Evolutionary conservation across 2,888 invertebrate species (phyloP), one percentile per base, ranked within the genome.

Genomic region (Cosmia pyralina): DNA sequence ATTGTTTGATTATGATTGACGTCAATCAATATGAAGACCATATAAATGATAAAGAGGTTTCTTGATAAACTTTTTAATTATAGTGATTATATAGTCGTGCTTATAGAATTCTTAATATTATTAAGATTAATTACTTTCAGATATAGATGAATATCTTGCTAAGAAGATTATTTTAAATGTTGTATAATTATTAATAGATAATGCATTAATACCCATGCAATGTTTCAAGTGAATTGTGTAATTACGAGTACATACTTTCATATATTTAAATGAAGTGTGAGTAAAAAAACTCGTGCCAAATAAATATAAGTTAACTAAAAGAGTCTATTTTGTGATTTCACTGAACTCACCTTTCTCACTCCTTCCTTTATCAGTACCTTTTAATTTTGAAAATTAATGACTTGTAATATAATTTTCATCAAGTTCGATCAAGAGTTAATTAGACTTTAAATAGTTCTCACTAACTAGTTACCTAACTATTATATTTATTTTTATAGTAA

Each of bases 331-430:
- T 38, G 41, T 53, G 4, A 50, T 60, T 65, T 41, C 17, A 13
- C 38, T 38, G 41, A 53, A 85, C 88, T 88, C 79, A 89, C 90
- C 88, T 46, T 83, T 83, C 22, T 84, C 77, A 66, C 77, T 85
- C 66, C 85, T 85, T 60, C 84, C 84, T 55, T 78, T 78, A 64
- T 88, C 84, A 13, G 88, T 86, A 76, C 85, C 90, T 90, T 85
- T 68, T 73, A 19, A 62, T 75, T 79, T 57, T 68, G 17, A 48
- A 74, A 83, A 72, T 71, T 55, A 5, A 62, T 28, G 52, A 41
- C 2, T 44, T 44, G 8, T 22, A 19, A 63, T 52, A 76, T 41
- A 63, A 52, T 57, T 75, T 41, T 22, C 11, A 48, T 22, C 4
- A 48, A 22, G 2, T 50, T 60, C 1, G 11, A 1, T 28, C 0